Percentiles rank a stretch among this genome's conserved stretches.
phyloP scores from a whole-genome alignment of 1,140 invertebrate genomes.

The Drosophila lini region DNA sequence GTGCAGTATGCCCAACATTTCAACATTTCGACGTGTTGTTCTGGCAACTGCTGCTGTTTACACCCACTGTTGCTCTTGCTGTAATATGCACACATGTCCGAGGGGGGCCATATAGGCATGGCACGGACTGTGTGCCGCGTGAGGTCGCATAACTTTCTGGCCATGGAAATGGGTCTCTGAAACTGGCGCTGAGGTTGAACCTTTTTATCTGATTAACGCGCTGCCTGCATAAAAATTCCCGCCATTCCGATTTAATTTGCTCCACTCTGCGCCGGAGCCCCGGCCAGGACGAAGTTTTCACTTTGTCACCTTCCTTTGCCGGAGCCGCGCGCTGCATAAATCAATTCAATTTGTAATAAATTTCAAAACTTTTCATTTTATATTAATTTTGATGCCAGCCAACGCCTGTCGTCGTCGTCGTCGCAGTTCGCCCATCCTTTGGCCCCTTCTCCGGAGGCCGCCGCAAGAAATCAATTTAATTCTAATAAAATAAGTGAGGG shows the following conservation, averaged over 20 bases:
- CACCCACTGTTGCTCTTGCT: constrained; percentile 38
- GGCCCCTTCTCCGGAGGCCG: constrained; percentile 1
- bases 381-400: constrained; percentile 79
- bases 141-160: constrained; percentile 56
- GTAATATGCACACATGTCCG: constrained; percentile 23
- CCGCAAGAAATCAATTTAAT: constrained; percentile 78
- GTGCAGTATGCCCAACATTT: constrained; percentile 55
- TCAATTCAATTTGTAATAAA: constrained; percentile 83
- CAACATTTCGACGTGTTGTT: constrained; percentile 23
- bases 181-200: constrained; percentile 23
- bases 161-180: constrained; percentile 17
- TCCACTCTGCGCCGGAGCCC: constrained; percentile 2
- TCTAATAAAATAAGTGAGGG: constrained; percentile 79
- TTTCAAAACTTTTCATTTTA: constrained; percentile 83
- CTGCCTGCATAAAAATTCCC: constrained; percentile 39
- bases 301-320: constrained; percentile 70
- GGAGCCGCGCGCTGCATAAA: constrained; percentile 62
- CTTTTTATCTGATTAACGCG: constrained; percentile 76
- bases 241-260: constrained; percentile 70
- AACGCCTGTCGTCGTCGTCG: constrained; percentile 47
- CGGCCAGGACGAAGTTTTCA: constrained; percentile 60
- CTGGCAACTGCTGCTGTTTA: constrained; percentile 54
- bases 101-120: not conserved
- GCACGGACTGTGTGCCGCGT: constrained; percentile 35
- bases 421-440: constrained; percentile 24